Evolutionary conservation across 2,113 vertebrate species (phyloP), one percentile per base, ranked within the genome.

Genomic region (Zapornia atra): DNA sequence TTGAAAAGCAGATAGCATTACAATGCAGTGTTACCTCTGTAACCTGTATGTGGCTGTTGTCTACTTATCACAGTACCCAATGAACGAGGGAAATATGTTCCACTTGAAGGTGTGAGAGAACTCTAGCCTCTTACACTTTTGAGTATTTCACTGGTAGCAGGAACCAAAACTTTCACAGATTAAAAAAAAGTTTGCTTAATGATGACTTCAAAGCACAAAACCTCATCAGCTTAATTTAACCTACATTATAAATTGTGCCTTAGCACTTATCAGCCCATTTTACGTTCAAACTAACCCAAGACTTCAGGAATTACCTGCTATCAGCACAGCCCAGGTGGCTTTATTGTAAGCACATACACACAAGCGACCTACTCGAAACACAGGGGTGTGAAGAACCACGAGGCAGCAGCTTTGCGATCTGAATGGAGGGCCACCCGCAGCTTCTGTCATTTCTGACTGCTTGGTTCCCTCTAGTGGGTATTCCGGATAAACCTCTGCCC

Each of bases 381-480:
- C 54, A 54, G 31, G 22, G 13, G 7, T 5, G 25, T 6, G 48
- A 71, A 68, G 63, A 86, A 53, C 10, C 0, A 2, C 68, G 34
- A 54, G 15, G 54, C 51, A 53, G 42, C 4, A 36, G 26, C 33
- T 57, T 11, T 21, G 5, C 42, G 17, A 56, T 44, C 4, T 4
- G 26, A 6, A 1, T 1, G 7, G 16, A 75, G 8, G 6, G 71
- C 34, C 79, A 56, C 16, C 24, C 11, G 5, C 68, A 87, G 66
- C 44, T 70, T 19, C 15, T 7, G 10, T 7, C 65, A 96, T 96
- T 88, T 53, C 54, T 94, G 82, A 76, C 89, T 38, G 11, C 93
- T 79, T 96, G 94, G 88, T 89, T 97, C 98, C 98, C 98, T 97
- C 98, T 98, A 96, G 97, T 91, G 98, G 97, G 24, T 44, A 78